Conservation (phyloP, 2,113 vertebrate species). For the Plestiodon gilberti region DNA sequence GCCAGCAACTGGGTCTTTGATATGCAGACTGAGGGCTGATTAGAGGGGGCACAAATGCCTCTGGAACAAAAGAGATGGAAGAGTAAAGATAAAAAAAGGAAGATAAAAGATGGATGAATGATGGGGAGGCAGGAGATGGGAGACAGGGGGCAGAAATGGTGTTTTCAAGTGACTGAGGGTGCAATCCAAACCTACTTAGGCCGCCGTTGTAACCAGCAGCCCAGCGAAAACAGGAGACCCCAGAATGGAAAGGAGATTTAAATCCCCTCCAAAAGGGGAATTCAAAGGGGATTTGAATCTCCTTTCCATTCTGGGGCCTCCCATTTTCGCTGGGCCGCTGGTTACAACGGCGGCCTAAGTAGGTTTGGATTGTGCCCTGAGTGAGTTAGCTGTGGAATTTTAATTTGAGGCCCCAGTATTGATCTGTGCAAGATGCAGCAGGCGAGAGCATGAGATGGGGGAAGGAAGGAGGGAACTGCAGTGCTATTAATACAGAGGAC, state of each 20-base stretch:
- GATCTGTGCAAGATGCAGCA: constrained; percentile 22
- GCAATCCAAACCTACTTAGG: too few relatives aligned
- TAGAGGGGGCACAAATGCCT: accelerated
- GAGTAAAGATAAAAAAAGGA: not conserved
- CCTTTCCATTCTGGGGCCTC: too few relatives aligned
- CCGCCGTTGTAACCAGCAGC: too few relatives aligned
- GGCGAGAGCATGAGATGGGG: constrained; percentile 10
- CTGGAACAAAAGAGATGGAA: not conserved
- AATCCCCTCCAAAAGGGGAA: too few relatives aligned
- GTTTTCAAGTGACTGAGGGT: constrained; percentile 12
- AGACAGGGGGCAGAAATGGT: not conserved
- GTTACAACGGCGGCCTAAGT: too few relatives aligned
- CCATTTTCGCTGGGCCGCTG: too few relatives aligned
- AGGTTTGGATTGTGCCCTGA: too few relatives aligned
- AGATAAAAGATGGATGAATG: not conserved
- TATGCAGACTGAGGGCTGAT: not conserved
- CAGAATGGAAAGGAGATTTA: too few relatives aligned
- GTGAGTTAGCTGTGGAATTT: not conserved
- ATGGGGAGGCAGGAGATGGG: not conserved
- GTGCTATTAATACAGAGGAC: constrained; percentile 60
- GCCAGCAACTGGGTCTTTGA: not conserved
- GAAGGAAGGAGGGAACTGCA: constrained; percentile 21
- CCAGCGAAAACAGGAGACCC: too few relatives aligned
- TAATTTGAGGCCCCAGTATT: constrained; percentile 1
- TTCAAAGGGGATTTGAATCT: too few relatives aligned